Percentiles rank a stretch among this genome's conserved stretches.
These are phyloP conservation scores for Salarias fasciatus DNA, from an alignment of 2,797 vertebrate species.

Conservation along the genomic window DNA sequence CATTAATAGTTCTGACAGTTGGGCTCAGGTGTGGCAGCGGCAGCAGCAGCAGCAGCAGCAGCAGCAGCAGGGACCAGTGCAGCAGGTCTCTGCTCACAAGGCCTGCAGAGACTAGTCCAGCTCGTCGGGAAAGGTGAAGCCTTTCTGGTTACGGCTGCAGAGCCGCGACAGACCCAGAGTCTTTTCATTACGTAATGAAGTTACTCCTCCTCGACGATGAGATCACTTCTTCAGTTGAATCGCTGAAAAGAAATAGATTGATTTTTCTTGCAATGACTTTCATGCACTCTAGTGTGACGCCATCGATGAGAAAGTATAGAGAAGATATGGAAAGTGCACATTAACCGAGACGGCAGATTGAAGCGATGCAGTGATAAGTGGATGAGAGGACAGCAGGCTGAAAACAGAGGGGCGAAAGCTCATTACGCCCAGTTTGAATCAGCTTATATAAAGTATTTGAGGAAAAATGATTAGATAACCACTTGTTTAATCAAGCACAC, in stretches of 20 bases:
- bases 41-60: conserved; percentile 21
- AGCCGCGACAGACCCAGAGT: not conserved
- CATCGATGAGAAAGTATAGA: no score
- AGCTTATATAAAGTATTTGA: conserved; percentile 55
- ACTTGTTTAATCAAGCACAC: conserved; percentile 46
- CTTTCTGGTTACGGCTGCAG: conserved; percentile 9
- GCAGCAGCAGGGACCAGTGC: conserved; percentile 44
- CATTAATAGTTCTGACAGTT: conserved; percentile 38
- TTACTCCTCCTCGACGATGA: no score
- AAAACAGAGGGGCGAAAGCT: conserved; percentile 9
- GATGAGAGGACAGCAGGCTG: conserved; percentile 3
- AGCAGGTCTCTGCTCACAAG: conserved; percentile 47
- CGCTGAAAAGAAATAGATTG: no score
- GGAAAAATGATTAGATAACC: conserved; percentile 45
- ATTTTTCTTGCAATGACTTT: no score
- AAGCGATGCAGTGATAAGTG: not conserved
- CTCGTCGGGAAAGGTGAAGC: conserved; percentile 2
- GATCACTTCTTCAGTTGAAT: no score
- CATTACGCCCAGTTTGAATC: conserved; percentile 28
- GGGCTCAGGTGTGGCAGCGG: conserved; percentile 56
- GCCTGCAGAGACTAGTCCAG: conserved; percentile 47
- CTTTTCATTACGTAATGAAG: not conserved
- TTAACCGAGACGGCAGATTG: not conserved
- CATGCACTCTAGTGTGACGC: no score
- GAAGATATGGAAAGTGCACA: conserved; percentile 2